These are phyloP conservation scores for Beaufortia kweichowensis DNA, from an alignment of 2,113 vertebrate genomes.

Conservation along the genomic window DNA sequence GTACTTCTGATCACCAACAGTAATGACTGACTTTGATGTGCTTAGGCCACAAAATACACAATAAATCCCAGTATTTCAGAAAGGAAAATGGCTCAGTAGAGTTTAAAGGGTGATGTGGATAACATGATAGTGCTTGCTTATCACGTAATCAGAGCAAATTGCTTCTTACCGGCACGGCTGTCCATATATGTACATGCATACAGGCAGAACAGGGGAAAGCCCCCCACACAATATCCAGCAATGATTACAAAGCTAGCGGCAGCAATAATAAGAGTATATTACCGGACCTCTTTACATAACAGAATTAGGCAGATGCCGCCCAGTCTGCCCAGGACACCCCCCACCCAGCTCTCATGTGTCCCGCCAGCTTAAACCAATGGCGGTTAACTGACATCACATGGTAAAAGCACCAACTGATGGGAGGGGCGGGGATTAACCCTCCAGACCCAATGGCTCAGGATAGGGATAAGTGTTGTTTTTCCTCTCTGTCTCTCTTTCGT, in stretches of 20 bases:
- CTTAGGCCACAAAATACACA: neutral
- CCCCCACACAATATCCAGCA: constrained; percentile 52
- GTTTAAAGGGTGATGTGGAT: neutral
- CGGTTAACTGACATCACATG: constrained; percentile 66
- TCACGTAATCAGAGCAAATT: neutral
- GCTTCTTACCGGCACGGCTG: constrained; percentile 6
- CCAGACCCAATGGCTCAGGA: constrained; percentile 69
- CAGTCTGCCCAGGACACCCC: constrained; percentile 35
- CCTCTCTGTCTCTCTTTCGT: constrained; percentile 13
- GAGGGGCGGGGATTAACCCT: constrained; percentile 73
- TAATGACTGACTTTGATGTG: constrained; percentile 14
- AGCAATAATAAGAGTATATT: constrained; percentile 62
- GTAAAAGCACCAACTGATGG: constrained; percentile 76
- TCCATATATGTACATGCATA: constrained; percentile 39
- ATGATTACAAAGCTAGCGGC: constrained; percentile 56
- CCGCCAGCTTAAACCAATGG: constrained; percentile 63
- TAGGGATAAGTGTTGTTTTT: constrained; percentile 70
- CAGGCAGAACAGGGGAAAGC: constrained; percentile 14
- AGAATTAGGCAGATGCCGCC: constrained; percentile 67
- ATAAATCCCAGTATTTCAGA: neutral
- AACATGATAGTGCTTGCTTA: neutral
- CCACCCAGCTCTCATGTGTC: constrained; percentile 60
- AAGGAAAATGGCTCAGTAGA: neutral
- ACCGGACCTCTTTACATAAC: constrained; percentile 74
- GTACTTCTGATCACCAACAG: neutral